A percentile compares a stretch with the other conserved stretches of the same genome.
Evolutionary conservation across 30 jellyfish, hydroid and myxozoan genomes (phyloP).

Genomic region (Morbakka virulenta): DNA sequence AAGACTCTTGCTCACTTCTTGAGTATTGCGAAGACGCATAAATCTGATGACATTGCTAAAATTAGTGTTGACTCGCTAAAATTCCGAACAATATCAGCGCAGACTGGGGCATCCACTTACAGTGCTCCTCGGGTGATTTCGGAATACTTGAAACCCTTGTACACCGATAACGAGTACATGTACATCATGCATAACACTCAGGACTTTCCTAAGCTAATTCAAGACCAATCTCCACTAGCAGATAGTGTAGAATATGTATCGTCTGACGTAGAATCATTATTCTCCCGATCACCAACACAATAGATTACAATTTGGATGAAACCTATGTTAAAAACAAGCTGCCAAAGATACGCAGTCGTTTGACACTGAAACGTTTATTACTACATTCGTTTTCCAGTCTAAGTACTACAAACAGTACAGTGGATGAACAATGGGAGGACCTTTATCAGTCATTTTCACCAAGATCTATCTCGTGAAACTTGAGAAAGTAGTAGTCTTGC

Average conservation of each 20-base stretch:
- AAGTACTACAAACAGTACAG: not conserved
- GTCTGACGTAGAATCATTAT: slow-evolving; percentile 4
- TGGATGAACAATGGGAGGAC: slow-evolving; percentile 30
- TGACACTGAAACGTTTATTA: not conserved
- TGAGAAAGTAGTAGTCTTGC: not conserved
- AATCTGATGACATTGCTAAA: slow-evolving; percentile 16
- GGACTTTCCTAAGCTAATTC: slow-evolving; percentile 5
- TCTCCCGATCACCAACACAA: slow-evolving; percentile 21
- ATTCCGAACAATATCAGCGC: slow-evolving; percentile 35
- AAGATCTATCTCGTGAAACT: slow-evolving; percentile 4
- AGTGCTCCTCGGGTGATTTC: slow-evolving; percentile 27
- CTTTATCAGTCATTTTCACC: slow-evolving; percentile 1
- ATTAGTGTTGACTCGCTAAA: slow-evolving; percentile 12
- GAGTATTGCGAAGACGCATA: slow-evolving; percentile 22
- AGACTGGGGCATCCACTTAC: slow-evolving; percentile 27
- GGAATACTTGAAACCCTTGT: slow-evolving; percentile 27
- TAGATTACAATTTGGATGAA: slow-evolving; percentile 14
- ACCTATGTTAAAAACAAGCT: slow-evolving; percentile 10
- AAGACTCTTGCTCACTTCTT: too few relatives aligned
- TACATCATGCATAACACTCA: slow-evolving; percentile 22
- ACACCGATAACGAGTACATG: slow-evolving; percentile 4
- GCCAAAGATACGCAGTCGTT: not conserved
- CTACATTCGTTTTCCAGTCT: not conserved
- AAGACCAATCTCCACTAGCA: slow-evolving; percentile 17
- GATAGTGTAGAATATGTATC: not conserved